These are phyloP conservation scores for Coturnix japonica DNA, from an alignment of 2,113 vertebrate species.

Conservation along the genomic window DNA sequence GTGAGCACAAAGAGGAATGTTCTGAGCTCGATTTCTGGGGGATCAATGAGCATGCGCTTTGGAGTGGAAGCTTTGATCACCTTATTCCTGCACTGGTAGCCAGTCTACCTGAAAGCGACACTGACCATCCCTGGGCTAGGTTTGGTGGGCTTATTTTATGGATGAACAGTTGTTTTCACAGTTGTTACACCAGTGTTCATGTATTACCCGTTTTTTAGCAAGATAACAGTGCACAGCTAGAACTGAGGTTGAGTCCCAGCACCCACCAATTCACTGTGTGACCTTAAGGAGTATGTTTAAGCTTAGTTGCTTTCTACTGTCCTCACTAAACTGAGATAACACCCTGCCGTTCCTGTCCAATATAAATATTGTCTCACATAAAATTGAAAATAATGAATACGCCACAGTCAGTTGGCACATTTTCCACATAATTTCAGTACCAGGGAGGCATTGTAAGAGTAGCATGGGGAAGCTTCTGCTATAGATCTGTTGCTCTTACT, in stretches of 20 bases:
- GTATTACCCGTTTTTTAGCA: not conserved
- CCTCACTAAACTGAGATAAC: not conserved
- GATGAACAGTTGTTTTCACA: not conserved
- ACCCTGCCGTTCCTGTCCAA: not conserved
- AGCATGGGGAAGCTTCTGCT: not conserved
- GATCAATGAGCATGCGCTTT: not conserved
- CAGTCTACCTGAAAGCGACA: not conserved
- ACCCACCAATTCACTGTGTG: not conserved
- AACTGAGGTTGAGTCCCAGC: not conserved
- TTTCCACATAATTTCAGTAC: not conserved
- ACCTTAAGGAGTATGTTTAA: not conserved
- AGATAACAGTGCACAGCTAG: not conserved
- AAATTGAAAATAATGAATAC: not conserved
- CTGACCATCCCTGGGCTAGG: fast-evolving
- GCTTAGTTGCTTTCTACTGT: not conserved
- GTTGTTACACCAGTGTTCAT: not conserved
- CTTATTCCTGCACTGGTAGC: not conserved
- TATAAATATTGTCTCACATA: not conserved
- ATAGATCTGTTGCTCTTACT: not conserved
- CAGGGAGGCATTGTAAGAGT: not conserved
- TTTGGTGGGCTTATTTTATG: not conserved
- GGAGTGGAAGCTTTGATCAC: not conserved
- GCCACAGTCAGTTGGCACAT: not conserved
- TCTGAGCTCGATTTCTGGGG: fast-evolving
- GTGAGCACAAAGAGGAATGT: not conserved